phyloP scores from a whole-genome alignment of 2,797 vertebrate genomes.

The Pangasius sanitwongsei region DNA sequence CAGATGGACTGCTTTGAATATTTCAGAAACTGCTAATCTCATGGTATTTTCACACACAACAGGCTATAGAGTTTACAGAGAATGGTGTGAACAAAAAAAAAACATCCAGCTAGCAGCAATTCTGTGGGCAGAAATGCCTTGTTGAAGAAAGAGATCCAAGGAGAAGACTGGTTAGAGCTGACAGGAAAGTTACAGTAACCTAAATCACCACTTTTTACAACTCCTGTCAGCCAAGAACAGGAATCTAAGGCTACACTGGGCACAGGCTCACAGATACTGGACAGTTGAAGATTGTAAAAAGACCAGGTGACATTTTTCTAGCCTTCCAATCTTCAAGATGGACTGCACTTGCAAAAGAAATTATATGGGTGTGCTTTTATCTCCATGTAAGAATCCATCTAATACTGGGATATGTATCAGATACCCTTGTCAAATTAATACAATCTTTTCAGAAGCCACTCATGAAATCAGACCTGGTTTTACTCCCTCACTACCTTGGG shows the following conservation, averaged over 20 bases:
- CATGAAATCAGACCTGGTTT: background rate
- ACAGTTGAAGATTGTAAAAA: constrained; percentile 7
- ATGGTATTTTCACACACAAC: background rate
- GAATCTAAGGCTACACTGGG: background rate
- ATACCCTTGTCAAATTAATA: background rate
- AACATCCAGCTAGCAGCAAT: background rate
- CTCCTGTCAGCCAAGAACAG: background rate
- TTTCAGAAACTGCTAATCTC: background rate
- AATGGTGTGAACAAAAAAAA: background rate
- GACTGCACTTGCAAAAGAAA: background rate
- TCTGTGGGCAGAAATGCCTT: background rate
- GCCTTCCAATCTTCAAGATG: background rate
- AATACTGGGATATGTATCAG: background rate
- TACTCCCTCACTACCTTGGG: background rate
- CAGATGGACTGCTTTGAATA: background rate
- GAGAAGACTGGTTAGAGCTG: background rate
- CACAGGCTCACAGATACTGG: background rate
- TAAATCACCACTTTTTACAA: background rate
- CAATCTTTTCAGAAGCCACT: background rate
- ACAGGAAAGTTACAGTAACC: background rate
- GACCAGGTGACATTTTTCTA: constrained; percentile 7
- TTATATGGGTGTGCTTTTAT: constrained; percentile 5
- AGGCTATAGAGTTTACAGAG: background rate
- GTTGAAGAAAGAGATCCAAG: background rate
- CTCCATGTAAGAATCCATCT: background rate